These are phyloP conservation scores for Sinohyriopsis cumingii DNA, from an alignment of 2,888 invertebrate species.

Conservation along the genomic window DNA sequence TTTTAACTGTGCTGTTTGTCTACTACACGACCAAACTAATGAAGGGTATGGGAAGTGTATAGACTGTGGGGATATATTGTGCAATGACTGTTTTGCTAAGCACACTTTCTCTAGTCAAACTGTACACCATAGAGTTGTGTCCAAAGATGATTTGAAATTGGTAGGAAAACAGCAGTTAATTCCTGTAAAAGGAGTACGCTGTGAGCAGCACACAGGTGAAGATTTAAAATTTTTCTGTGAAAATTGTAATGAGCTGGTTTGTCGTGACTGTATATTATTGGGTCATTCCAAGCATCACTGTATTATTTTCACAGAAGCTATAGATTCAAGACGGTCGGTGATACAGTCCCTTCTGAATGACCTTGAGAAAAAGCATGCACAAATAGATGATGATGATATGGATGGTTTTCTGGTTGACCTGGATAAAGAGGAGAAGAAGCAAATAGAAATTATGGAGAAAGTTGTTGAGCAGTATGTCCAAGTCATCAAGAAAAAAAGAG, in stretches of 20 bases:
- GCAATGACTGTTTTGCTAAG: constrained; percentile 38
- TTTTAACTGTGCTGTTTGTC: constrained; percentile 26
- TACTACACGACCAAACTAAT: constrained; percentile 16
- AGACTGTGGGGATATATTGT: constrained; percentile 42
- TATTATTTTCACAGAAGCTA: constrained; percentile 5
- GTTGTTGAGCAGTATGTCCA: too few species aligned
- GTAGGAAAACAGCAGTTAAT: background rate
- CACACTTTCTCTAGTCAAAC: constrained; percentile 43
- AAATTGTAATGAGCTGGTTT: constrained; percentile 28
- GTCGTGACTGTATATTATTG: constrained; percentile 34
- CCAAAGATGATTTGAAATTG: constrained; percentile 16
- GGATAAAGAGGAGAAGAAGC: constrained; percentile 11
- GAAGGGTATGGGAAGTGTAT: constrained; percentile 20
- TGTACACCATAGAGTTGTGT: constrained; percentile 34
- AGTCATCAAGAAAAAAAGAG: too few species aligned
- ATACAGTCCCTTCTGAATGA: background rate
- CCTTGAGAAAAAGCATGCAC: background rate
- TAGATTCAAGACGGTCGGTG: background rate
- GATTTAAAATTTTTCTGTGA: constrained; percentile 28
- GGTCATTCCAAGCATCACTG: constrained; percentile 22
- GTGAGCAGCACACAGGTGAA: constrained; percentile 17
- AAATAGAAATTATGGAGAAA: constrained; percentile 12
- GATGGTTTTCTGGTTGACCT: constrained; percentile 8
- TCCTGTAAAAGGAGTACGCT: background rate
- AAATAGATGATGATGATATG: constrained; percentile 8